Percentiles rank a stretch among this genome's conserved stretches.
These are phyloP conservation scores for Cylindroiulus punctatus DNA, from an alignment of 2,888 invertebrate genomes.

Conservation along the genomic window DNA sequence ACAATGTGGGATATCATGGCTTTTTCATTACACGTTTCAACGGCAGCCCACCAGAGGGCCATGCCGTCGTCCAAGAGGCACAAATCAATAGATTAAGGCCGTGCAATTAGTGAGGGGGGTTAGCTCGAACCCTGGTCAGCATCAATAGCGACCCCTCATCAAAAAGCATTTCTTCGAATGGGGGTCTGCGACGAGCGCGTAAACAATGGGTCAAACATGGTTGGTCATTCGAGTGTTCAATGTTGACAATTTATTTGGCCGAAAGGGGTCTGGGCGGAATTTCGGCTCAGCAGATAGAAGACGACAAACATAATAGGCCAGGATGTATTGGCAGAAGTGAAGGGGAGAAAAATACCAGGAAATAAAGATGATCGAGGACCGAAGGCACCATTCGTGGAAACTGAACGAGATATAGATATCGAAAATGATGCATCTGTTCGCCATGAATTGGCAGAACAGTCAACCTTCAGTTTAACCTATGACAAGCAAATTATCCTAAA, in stretches of 20 bases:
- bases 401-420: not conserved
- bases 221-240: not conserved
- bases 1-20: not conserved
- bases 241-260: not conserved
- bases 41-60: not conserved
- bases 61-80: not conserved
- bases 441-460: not conserved
- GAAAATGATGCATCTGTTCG: not conserved
- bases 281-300: not conserved
- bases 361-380: not conserved
- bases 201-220: conserved; percentile 18
- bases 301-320: not conserved
- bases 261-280: not conserved
- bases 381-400: not conserved
- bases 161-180: not conserved
- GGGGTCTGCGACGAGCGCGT: not conserved
- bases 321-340: not conserved
- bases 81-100: not conserved
- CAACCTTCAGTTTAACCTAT: no score
- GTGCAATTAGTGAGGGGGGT: not conserved
- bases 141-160: conserved; percentile 6
- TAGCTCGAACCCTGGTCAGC: not conserved
- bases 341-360: not conserved
- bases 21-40: not conserved
- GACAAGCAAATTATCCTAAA: no score